Percentiles rank a stretch among this genome's conserved stretches.
These are phyloP conservation scores for Tauraco erythrolophus DNA, from an alignment of 2,113 vertebrate genomes.

Conservation along the genomic window DNA sequence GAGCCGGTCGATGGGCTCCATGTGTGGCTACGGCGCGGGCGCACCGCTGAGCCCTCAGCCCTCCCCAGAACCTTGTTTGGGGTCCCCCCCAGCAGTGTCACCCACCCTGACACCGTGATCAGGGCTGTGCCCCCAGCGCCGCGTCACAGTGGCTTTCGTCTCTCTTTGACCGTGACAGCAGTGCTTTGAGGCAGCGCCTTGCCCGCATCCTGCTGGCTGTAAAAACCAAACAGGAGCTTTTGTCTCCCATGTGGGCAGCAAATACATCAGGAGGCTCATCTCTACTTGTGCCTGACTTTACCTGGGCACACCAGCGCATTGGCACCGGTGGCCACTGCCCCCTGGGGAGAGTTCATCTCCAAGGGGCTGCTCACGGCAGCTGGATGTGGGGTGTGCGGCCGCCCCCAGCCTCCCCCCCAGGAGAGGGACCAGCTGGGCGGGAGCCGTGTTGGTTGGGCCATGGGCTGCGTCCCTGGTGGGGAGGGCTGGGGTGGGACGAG, in stretches of 20 bases:
- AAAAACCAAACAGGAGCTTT: neutral
- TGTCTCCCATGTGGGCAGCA: neutral
- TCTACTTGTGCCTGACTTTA: rapidly evolving
- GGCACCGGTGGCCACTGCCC: rapidly evolving
- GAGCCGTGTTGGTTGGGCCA: neutral
- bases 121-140: rapidly evolving
- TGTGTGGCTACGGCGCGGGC: neutral
- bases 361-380: neutral
- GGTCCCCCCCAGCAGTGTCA: neutral
- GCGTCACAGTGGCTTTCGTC: neutral
- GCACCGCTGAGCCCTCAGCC: neutral
- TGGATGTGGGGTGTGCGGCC: rapidly evolving
- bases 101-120: neutral
- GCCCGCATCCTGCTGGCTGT: neutral
- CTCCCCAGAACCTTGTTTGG: neutral
- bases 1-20: rapidly evolving
- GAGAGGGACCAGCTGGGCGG: neutral
- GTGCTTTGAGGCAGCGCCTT: neutral
- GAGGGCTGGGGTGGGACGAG: neutral
- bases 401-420: neutral
- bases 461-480: neutral
- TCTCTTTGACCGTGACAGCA: neutral
- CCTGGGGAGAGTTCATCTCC: rapidly evolving
- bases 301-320: neutral
- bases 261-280: rapidly evolving